A percentile compares a stretch with the other conserved stretches of the same genome.
Evolutionary conservation across 1,140 invertebrate genomes (phyloP).

Genomic region (Diabrotica virgifera): DNA sequence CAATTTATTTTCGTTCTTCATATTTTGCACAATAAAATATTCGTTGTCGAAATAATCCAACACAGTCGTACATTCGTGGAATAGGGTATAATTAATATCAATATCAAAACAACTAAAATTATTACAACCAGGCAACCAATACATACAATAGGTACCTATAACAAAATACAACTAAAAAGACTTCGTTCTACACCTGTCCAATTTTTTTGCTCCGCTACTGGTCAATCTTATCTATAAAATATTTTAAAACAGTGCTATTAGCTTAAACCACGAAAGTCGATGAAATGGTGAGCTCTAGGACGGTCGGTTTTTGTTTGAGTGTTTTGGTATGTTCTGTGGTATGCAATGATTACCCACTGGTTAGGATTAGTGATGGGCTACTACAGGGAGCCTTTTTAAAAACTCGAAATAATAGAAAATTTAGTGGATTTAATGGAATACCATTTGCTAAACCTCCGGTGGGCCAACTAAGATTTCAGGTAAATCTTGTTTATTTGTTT

Average conservation of each 20-base stretch:
- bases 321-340: not conserved
- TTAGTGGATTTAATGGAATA: constrained; percentile 4
- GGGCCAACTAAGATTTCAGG: constrained; percentile 4
- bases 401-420: constrained; percentile 3
- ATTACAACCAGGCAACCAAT: too few relatives aligned
- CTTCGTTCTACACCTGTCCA: too few relatives aligned
- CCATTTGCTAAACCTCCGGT: constrained; percentile 5
- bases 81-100: too few relatives aligned
- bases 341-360: not conserved
- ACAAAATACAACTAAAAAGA: too few relatives aligned
- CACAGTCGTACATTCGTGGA: too few relatives aligned
- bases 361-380: constrained; percentile 4
- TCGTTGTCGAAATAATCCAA: too few relatives aligned
- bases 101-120: too few relatives aligned
- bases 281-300: not conserved
- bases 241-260: not conserved
- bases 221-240: not conserved
- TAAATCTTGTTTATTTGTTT: not conserved
- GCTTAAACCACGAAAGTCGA: not conserved
- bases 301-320: not conserved
- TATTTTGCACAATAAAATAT: too few relatives aligned
- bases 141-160: too few relatives aligned
- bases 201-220: not conserved
- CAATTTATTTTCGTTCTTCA: too few relatives aligned
- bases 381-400: not conserved